Evolutionary conservation across 2,797 vertebrate species (phyloP).

Genomic region (Fundulus diaphanus): DNA sequence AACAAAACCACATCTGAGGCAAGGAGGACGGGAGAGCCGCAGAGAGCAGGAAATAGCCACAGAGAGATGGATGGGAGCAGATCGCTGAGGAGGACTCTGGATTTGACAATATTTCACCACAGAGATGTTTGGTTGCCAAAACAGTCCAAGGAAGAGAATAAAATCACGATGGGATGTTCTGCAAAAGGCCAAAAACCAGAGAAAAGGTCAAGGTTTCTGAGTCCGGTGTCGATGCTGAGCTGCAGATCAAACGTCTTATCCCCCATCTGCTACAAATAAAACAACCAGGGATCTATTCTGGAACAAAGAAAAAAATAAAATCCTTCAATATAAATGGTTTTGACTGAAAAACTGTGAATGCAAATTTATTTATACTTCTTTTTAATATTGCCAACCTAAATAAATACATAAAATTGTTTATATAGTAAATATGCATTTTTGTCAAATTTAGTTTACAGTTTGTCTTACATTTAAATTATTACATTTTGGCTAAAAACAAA

Average conservation of each 20-base stretch:
- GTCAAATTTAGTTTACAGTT: background rate
- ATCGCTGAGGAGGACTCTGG: conserved; percentile 45
- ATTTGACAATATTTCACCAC: conserved; percentile 23
- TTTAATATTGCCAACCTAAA: background rate
- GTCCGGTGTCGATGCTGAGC: too few relatives aligned
- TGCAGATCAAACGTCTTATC: background rate
- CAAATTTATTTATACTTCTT: background rate
- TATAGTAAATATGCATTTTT: background rate
- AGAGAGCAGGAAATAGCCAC: conserved; percentile 27
- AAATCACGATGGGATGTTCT: background rate
- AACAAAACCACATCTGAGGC: conserved; percentile 80
- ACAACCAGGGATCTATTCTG: background rate
- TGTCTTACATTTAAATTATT: background rate
- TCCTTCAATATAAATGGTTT: background rate
- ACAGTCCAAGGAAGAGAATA: background rate
- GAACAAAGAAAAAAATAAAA: background rate
- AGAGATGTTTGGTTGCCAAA: conserved; percentile 1
- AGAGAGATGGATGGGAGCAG: conserved; percentile 28
- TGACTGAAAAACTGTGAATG: background rate
- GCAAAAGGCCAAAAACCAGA: background rate
- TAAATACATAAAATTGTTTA: background rate
- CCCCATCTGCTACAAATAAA: background rate
- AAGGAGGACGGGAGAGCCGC: conserved; percentile 32
- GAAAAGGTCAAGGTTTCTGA: background rate
- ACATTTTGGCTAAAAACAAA: background rate